These are phyloP conservation scores for Hydrotaea cyrtoneurina DNA, from an alignment of 2,888 invertebrate genomes.

Conservation along the genomic window DNA sequence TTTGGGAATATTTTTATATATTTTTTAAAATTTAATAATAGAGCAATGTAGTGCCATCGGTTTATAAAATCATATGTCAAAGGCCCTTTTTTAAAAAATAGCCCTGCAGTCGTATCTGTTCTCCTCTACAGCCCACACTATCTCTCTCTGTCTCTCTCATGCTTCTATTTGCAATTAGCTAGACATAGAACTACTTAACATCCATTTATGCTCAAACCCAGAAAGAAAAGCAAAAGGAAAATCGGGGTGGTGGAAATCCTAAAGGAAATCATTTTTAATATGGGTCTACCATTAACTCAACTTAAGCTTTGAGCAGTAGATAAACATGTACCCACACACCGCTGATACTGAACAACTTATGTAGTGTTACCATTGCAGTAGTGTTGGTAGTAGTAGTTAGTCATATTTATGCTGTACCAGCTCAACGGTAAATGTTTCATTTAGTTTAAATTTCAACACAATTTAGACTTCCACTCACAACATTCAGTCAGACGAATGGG, in stretches of 20 bases:
- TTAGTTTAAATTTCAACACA: constrained; percentile 19
- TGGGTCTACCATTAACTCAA: constrained; percentile 15
- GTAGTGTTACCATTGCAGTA: background rate
- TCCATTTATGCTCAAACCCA: background rate
- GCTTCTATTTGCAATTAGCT: too few relatives aligned
- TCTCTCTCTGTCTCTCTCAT: too few relatives aligned
- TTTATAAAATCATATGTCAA: too few relatives aligned
- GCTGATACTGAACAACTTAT: too few relatives aligned
- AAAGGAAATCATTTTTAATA: background rate
- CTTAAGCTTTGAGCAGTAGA: background rate
- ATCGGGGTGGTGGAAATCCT: background rate
- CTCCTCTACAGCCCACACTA: too few relatives aligned
- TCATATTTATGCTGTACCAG: background rate
- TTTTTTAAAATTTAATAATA: too few relatives aligned
- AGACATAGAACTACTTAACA: constrained; percentile 21
- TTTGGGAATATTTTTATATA: too few relatives aligned
- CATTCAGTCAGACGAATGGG: background rate
- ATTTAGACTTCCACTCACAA: background rate
- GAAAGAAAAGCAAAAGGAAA: background rate
- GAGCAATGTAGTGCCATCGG: too few relatives aligned
- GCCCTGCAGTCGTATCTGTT: too few relatives aligned
- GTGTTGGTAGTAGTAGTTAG: background rate
- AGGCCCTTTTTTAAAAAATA: too few relatives aligned
- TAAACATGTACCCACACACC: background rate
- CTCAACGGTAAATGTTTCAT: constrained; percentile 12